phyloP scores from a whole-genome alignment of 1,140 invertebrate species.

The Polypedilum vanderplanki region DNA sequence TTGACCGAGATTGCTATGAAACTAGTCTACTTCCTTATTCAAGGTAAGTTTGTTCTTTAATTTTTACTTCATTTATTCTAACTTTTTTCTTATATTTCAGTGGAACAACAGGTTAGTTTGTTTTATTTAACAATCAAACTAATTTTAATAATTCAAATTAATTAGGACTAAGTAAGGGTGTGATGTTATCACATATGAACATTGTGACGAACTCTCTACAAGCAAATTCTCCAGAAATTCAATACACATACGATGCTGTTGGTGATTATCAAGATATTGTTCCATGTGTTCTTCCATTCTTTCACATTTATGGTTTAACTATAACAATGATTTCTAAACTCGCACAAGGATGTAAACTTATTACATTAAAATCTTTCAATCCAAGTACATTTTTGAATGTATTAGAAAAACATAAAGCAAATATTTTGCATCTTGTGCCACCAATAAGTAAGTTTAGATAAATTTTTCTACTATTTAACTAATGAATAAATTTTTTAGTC shows the following conservation, averaged over 20 bases:
- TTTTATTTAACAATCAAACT: too few species aligned
- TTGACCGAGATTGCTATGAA: slow-evolving; percentile 41
- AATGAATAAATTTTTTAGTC: slow-evolving; percentile 46
- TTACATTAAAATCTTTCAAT: slow-evolving; percentile 68
- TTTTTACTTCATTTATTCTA: slow-evolving; percentile 38
- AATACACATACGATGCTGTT: slow-evolving; percentile 43
- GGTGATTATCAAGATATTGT: slow-evolving; percentile 50
- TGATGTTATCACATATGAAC: slow-evolving; percentile 67
- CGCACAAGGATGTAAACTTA: slow-evolving; percentile 54
- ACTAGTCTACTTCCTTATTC: background rate
- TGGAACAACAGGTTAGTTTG: slow-evolving; percentile 73
- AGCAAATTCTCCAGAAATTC: too few species aligned
- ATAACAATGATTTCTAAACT: slow-evolving; percentile 51
- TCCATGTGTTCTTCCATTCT: slow-evolving; percentile 68
- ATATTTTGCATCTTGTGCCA: slow-evolving; percentile 52
- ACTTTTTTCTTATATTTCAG: slow-evolving; percentile 63
- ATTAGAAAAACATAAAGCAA: slow-evolving; percentile 50
- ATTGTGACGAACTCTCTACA: slow-evolving; percentile 53
- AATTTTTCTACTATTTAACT: background rate
- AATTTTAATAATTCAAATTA: too few species aligned
- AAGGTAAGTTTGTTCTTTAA: background rate
- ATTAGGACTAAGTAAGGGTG: slow-evolving; percentile 75
- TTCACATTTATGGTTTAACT: slow-evolving; percentile 75
- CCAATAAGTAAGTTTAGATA: slow-evolving; percentile 51
- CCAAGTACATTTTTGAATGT: slow-evolving; percentile 54